Base-by-base conservation (phyloP, 2,797 vertebrate species). In the Eidolon dupreanum region DNA sequence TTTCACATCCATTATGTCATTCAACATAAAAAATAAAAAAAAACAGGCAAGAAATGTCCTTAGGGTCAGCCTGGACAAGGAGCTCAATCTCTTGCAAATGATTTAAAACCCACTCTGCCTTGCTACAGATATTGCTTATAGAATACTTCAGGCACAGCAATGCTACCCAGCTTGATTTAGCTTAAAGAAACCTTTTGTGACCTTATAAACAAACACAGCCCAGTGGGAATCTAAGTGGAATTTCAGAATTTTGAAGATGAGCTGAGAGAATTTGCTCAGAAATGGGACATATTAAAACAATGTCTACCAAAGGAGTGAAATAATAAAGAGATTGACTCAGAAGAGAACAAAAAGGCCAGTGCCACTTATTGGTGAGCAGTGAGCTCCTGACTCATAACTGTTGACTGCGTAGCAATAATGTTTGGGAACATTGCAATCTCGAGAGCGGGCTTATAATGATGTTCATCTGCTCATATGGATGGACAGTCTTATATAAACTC, bases 231-330 rank as follows among this genome's bases (percentile, higher is more conserved):
- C 83, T 38, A 74, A 96, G 96, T 84, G 88, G 97, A 96, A 96
- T 97, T 97, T 97, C 90, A 94, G 95, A 96, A 94, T 97, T 96
- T 96, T 71, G 71, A 96, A 97, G 97, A 97, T 95, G 97, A 97
- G 94, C 96, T 91, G 79, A 95, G 97, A 96, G 97, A 94, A 97
- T 97, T 97, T 96, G 92, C 96, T 97, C 96, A 95, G 96, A 97
- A 97, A 97, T 87, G 89, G 97, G 96, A 96, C 86, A 95, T 97
- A 97, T 97, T 98, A 97, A 97, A 97, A 96, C 96, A 89, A 85
- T 95, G 92, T 97, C 95, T 83, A 96, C 97, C 93, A 96, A 85
- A 97, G 95, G 97, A 97, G 90, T 49, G 63, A 95, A 94, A 96
- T 95, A 97, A 97, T 97, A 97, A 98, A 97, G 94, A 96, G 88